Conservation (phyloP, 2,888 invertebrate genomes). For the Stegophylla sp. region DNA sequence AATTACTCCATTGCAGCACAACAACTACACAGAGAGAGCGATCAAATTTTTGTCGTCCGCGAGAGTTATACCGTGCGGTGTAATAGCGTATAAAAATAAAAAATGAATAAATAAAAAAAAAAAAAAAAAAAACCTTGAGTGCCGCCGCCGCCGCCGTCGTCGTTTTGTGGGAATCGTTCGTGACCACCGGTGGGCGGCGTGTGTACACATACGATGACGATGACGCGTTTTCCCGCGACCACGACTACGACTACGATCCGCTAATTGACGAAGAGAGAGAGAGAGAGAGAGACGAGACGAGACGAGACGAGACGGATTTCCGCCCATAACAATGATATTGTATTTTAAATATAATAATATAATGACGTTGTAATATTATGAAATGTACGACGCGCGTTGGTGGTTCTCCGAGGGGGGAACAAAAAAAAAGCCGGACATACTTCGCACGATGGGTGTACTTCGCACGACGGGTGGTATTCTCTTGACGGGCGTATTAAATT, state of each 20-base stretch:
- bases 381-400: background rate
- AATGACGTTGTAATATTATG: too few relatives aligned
- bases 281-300: too few relatives aligned
- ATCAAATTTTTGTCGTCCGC: slow-evolving; percentile 43
- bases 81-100: slow-evolving; percentile 3
- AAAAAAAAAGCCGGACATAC: too few relatives aligned
- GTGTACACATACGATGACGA: slow-evolving; percentile 23
- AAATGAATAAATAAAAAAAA: slow-evolving; percentile 22
- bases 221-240: slow-evolving; percentile 22
- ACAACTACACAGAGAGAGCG: too few relatives aligned
- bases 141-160: background rate
- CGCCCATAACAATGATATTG: too few relatives aligned
- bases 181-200: slow-evolving; percentile 51
- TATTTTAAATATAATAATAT: too few relatives aligned
- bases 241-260: background rate
- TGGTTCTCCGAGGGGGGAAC: too few relatives aligned
- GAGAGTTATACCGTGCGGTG: slow-evolving; percentile 2
- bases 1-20: slow-evolving; percentile 13
- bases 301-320: background rate
- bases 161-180: slow-evolving; percentile 48
- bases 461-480: too few relatives aligned
- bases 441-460: too few relatives aligned
- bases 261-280: slow-evolving; percentile 23
- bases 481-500: too few relatives aligned
- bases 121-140: slow-evolving; percentile 32